A percentile compares a stretch with the other conserved stretches of the same genome.
These are phyloP conservation scores for Drosophila gaucha DNA, from an alignment of 2,888 invertebrate genomes.

Conservation along the genomic window DNA sequence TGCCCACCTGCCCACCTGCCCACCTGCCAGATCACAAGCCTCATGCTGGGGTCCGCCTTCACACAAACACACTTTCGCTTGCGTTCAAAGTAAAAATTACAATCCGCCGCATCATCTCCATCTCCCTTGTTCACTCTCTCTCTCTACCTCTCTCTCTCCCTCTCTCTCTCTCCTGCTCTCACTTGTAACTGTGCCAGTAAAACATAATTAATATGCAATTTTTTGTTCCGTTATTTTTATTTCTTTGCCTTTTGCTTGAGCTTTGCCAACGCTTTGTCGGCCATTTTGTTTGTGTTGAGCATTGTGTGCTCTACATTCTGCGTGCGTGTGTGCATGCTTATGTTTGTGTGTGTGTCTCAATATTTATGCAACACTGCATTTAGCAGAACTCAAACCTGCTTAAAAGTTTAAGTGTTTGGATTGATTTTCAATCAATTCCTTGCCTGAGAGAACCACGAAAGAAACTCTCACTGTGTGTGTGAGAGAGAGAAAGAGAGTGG, in stretches of 20 bases:
- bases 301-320: slow-evolving; percentile 25
- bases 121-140: background rate
- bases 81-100: slow-evolving; percentile 66
- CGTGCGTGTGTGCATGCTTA: slow-evolving; percentile 8
- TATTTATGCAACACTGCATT: slow-evolving; percentile 76
- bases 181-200: slow-evolving; percentile 75
- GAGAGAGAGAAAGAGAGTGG: slow-evolving; percentile 4
- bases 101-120: slow-evolving; percentile 11
- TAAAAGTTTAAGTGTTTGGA: slow-evolving; percentile 72
- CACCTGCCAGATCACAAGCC: slow-evolving; percentile 16
- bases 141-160: background rate
- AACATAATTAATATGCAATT: slow-evolving; percentile 79
- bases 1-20: slow-evolving; percentile 18
- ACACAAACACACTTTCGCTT: background rate
- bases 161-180: slow-evolving; percentile 13
- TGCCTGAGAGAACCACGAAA: slow-evolving; percentile 10
- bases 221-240: slow-evolving; percentile 51
- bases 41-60: background rate
- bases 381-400: slow-evolving; percentile 74
- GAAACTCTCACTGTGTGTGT: slow-evolving; percentile 1
- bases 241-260: slow-evolving; percentile 66
- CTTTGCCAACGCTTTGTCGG: slow-evolving; percentile 60
- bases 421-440: slow-evolving; percentile 73
- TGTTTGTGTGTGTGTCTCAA: slow-evolving; percentile 50
- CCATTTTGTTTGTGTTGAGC: slow-evolving; percentile 64